Base-by-base conservation (phyloP, 2,797 vertebrate genomes). In the Esox masquinongy region DNA sequence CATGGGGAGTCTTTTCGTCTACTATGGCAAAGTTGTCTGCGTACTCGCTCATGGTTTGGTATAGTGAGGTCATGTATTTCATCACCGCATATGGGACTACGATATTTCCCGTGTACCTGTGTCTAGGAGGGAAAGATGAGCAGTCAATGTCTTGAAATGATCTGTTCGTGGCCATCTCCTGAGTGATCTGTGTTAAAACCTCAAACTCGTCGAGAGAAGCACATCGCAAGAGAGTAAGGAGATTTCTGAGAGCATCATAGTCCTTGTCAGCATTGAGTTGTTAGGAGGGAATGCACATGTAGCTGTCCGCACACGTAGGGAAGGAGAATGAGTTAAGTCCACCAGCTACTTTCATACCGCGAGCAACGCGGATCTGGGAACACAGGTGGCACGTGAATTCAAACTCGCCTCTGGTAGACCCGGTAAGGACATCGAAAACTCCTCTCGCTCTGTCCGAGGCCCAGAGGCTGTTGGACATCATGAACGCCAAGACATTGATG, bases 21-120 rank as follows among this genome's bases (percentile, higher is more conserved):
- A 79, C 15, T 2, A 79, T n/a, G n/a, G 73, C 73, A 1, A 78
- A 39, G 72, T 34, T 75, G 68, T 79, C 77, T 0, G 49, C 77
- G 24, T 75, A 72, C 59, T 79, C 73, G 19, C 77, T 75, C 77
- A 79, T 67, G 31, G 77, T 72, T 29, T 53, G 77, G 68, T 78
- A 78, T 17, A 74, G 56, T 0, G 67, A 39, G 15, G 67, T n/a
- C 11, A 53, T 53, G 15, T n/a, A 17, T 72, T 75, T 75, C 69
- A 79, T 47, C 15, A 67, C 0, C 0, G 3, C 49, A 7, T 67
- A 68, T 8, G 69, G 36, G 22, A 75, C 12, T 16, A 51, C 34
- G 0, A 72, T 36, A 4, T 19, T 1, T 3, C 15, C 69, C 19
- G 1, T 50, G 34, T 29, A n/a, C 12, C n/a, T 17, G 14, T 70